Conservation (phyloP, 2,797 vertebrate species). For the Aeoliscus strigatus region DNA sequence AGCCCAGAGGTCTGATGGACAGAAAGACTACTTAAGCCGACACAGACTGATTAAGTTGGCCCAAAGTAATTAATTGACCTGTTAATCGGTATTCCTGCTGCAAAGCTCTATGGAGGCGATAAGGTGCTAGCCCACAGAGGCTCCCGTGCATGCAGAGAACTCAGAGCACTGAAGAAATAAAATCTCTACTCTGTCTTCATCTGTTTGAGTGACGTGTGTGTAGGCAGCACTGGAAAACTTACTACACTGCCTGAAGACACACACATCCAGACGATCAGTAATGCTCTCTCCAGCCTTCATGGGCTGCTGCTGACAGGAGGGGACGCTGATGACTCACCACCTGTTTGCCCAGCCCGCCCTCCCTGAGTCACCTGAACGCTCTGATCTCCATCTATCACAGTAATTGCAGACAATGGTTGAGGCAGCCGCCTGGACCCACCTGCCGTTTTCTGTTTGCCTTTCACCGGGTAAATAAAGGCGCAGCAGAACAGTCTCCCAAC, state of each 20-base stretch:
- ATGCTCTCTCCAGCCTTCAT: conserved; percentile 11
- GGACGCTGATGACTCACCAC: conserved; percentile 44
- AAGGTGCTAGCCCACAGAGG: conserved; percentile 1
- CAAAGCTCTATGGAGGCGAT: neutral
- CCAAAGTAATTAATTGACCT: conserved; percentile 42
- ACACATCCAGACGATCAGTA: conserved; percentile 21
- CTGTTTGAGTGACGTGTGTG: conserved; percentile 7
- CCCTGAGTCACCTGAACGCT: conserved; percentile 34
- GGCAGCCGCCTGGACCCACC: conserved; percentile 34
- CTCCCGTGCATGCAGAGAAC: conserved; percentile 28
- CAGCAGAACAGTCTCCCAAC: conserved; percentile 10
- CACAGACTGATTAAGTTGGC: conserved; percentile 13
- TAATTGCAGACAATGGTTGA: conserved; percentile 45
- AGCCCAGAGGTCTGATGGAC: neutral
- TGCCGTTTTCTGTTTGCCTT: conserved; percentile 55
- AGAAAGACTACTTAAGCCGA: conserved; percentile 19
- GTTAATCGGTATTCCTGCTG: neutral
- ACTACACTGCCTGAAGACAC: no score
- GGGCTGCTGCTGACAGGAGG: conserved; percentile 33
- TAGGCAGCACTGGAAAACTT: neutral
- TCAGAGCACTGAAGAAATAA: conserved; percentile 18
- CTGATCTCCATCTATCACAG: conserved; percentile 44
- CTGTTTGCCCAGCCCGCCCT: conserved; percentile 20
- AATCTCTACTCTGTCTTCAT: conserved; percentile 34
- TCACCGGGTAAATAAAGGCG: conserved; percentile 51